phyloP scores from a whole-genome alignment of 1,140 invertebrate genomes.

The Drosophila baimaii region DNA sequence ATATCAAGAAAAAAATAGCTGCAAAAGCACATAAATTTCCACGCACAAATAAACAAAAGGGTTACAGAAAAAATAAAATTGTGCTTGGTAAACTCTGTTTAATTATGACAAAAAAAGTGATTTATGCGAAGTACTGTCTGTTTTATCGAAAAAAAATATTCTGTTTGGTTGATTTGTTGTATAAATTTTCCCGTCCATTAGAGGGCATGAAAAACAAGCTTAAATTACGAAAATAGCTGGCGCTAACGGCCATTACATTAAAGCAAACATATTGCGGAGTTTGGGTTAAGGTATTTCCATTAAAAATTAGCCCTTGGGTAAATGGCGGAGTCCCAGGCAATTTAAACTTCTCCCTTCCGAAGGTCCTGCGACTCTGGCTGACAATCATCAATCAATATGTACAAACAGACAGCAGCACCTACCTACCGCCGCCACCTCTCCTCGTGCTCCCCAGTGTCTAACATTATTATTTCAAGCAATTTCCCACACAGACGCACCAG shows the following conservation, averaged over 20 bases:
- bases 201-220: constrained; percentile 20
- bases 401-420: constrained; percentile 49
- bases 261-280: constrained; percentile 61
- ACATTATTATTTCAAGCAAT: constrained; percentile 82
- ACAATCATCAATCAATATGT: constrained; percentile 79
- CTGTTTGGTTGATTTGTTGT: constrained; percentile 15
- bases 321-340: constrained; percentile 53
- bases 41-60: constrained; percentile 5
- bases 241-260: constrained; percentile 52
- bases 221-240: constrained; percentile 23
- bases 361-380: constrained; percentile 50
- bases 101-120: constrained; percentile 30
- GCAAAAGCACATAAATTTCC: not conserved
- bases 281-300: constrained; percentile 68
- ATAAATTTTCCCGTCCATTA: constrained; percentile 26
- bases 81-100: constrained; percentile 2
- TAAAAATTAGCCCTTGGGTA: constrained; percentile 71
- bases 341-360: constrained; percentile 70
- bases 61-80: constrained; percentile 2
- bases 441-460: constrained; percentile 43
- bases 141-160: not conserved
- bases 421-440: constrained; percentile 4
- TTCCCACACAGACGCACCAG: constrained; percentile 66
- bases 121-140: constrained; percentile 24
- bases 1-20: not conserved